phyloP scores from a whole-genome alignment of 2,888 invertebrate genomes.

The Drosophila mimica region DNA sequence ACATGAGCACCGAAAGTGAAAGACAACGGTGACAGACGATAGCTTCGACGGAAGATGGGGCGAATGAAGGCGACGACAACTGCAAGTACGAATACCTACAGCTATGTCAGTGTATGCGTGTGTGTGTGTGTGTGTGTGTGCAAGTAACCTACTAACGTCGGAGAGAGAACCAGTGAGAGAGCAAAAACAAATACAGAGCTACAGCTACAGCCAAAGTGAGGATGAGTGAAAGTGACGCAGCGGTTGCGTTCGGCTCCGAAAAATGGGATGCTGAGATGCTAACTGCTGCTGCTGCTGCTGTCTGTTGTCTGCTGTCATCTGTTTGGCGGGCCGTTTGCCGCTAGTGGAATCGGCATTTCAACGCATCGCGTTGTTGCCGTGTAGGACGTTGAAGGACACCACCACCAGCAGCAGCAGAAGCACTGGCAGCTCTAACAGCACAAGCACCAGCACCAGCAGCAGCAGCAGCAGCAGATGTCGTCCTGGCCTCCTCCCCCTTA shows the following conservation, averaged over 20 bases:
- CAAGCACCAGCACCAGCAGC: conserved; percentile 13
- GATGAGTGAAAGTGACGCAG: conserved; percentile 69
- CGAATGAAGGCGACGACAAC: conserved; percentile 46
- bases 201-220: conserved; percentile 52
- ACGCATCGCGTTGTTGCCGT: conserved; percentile 60
- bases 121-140: conserved; percentile 16
- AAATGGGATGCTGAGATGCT: conserved; percentile 26
- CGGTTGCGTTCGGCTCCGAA: conserved; percentile 30
- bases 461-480: conserved; percentile 25
- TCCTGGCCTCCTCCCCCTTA: conserved; percentile 13
- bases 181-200: conserved; percentile 47
- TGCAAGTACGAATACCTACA: conserved; percentile 31
- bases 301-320: conserved; percentile 78
- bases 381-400: conserved; percentile 79
- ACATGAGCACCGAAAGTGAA: conserved; percentile 53
- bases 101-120: conserved; percentile 2
- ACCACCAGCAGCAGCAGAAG: conserved; percentile 36
- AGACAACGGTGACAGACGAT: conserved; percentile 46
- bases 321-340: conserved; percentile 82
- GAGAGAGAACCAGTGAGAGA: conserved; percentile 17
- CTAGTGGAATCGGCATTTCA: conserved; percentile 62
- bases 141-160: conserved; percentile 66
- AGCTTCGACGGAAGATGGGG: conserved; percentile 37
- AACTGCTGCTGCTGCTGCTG: conserved; percentile 25
- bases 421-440: conserved; percentile 9